Conservation (phyloP, 2,113 vertebrate species). For the Brachyhypopomus gauderio region DNA sequence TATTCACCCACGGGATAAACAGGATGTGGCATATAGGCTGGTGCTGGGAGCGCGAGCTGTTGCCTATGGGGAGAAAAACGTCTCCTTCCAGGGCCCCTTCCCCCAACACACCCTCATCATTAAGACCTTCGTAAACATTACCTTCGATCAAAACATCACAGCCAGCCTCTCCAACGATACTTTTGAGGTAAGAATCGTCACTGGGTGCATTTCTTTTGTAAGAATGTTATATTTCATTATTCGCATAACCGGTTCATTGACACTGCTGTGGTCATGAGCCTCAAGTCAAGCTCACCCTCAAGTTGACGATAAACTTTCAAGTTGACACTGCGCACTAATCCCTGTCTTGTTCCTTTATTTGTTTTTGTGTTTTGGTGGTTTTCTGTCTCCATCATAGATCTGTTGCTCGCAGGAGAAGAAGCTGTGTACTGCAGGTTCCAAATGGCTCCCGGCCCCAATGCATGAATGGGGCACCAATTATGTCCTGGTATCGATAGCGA, state of each 20-base stretch:
- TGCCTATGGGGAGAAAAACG: slow-evolving; percentile 76
- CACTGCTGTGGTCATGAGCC: background rate
- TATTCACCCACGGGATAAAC: slow-evolving; percentile 87
- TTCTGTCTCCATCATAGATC: slow-evolving; percentile 66
- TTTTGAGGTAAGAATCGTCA: slow-evolving; percentile 78
- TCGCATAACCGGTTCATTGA: background rate
- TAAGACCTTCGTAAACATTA: slow-evolving; percentile 68
- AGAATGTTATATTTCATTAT: background rate
- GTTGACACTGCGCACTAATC: background rate
- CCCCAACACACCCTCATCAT: slow-evolving; percentile 61
- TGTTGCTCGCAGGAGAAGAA: slow-evolving; percentile 69
- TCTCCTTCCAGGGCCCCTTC: slow-evolving; percentile 84
- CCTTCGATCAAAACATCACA: slow-evolving; percentile 74
- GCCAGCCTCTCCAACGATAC: slow-evolving; percentile 51
- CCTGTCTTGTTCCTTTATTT: background rate
- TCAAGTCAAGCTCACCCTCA: too few species aligned
- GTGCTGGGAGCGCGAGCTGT: slow-evolving; percentile 83
- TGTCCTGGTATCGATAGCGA: slow-evolving; percentile 62
- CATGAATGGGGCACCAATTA: background rate
- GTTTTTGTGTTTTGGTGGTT: slow-evolving; percentile 9
- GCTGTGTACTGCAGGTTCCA: slow-evolving; percentile 7
- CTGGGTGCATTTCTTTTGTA: background rate
- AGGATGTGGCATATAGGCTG: slow-evolving; percentile 81
- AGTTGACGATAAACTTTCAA: background rate
- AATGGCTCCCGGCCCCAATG: slow-evolving; percentile 75